Percentiles rank a stretch among this genome's conserved stretches.
phyloP scores from a whole-genome alignment of 2,113 vertebrate species.

The Pseudorectes ferrugineus region DNA sequence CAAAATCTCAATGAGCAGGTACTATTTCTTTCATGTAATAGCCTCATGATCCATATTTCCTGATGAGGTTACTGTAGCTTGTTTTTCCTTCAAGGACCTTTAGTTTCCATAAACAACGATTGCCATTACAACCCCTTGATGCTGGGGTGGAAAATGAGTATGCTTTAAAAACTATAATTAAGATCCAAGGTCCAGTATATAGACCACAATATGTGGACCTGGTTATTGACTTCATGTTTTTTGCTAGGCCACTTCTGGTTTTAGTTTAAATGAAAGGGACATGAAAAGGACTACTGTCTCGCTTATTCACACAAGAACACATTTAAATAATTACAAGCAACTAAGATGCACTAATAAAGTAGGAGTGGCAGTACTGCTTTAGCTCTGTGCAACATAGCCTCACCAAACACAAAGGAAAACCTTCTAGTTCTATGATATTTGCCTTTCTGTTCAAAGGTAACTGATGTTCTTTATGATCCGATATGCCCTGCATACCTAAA shows the following conservation, averaged over 20 bases:
- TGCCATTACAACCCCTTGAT: not conserved
- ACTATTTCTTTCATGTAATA: not conserved
- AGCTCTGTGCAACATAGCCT: not conserved
- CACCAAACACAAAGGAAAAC: not conserved
- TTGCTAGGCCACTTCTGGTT: not conserved
- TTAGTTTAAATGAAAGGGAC: constrained; percentile 13
- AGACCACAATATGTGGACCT: not conserved
- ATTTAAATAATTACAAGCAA: constrained; percentile 30
- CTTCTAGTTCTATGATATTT: not conserved
- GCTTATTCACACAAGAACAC: not conserved
- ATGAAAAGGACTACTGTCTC: not conserved
- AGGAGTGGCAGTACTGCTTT: not conserved
- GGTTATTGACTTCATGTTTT: not conserved
- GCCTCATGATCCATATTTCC: not conserved
- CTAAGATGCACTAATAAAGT: not conserved
- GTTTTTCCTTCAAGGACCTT: not conserved
- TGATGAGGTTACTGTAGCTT: not conserved
- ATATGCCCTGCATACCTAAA: not conserved
- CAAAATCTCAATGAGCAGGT: not conserved
- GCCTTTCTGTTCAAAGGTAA: not conserved
- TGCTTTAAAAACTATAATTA: constrained; percentile 39
- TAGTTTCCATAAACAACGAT: not conserved
- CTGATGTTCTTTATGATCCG: not conserved
- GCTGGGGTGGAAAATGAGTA: not conserved
- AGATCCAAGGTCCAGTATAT: not conserved